Evolutionary conservation across 2,888 invertebrate species (phyloP).

Genomic region (Trichogramma dendrolimi): DNA sequence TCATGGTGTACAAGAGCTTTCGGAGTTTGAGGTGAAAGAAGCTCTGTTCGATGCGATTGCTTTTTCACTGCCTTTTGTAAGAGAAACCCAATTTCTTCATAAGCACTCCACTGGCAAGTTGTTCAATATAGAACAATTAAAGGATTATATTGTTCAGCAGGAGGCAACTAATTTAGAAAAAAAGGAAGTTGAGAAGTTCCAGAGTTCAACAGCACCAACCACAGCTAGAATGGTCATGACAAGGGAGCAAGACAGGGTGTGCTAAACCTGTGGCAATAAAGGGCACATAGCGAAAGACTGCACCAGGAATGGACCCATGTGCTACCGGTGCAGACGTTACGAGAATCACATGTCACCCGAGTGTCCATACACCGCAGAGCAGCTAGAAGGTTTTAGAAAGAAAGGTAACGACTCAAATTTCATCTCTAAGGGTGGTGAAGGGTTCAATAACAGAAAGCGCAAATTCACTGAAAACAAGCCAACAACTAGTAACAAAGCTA

Average conservation of each 20-base stretch:
- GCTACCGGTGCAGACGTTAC: conserved; percentile 4
- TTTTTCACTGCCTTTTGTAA: conserved; percentile 11
- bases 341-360: conserved; percentile 9
- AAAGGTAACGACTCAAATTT: background rate
- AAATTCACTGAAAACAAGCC: background rate
- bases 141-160: conserved; percentile 19
- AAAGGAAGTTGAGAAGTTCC: background rate
- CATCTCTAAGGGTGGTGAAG: background rate
- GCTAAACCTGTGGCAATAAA: conserved; percentile 25
- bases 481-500: background rate
- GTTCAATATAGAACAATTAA: conserved; percentile 17
- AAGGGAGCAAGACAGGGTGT: background rate
- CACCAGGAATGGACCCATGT: conserved; percentile 5
- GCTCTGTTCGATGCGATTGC: conserved; percentile 19
- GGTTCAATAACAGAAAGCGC: background rate
- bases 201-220: background rate
- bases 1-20: conserved; percentile 2
- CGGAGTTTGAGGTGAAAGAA: conserved; percentile 18
- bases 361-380: conserved; percentile 18
- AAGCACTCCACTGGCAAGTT: conserved; percentile 18
- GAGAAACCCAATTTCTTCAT: conserved; percentile 20
- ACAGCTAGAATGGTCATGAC: background rate
- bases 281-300: conserved; percentile 20
- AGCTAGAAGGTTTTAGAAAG: background rate
- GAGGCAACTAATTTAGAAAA: conserved; percentile 12